phyloP scores from a whole-genome alignment of 2,113 vertebrate species.

The Seriola aureovittata region DNA sequence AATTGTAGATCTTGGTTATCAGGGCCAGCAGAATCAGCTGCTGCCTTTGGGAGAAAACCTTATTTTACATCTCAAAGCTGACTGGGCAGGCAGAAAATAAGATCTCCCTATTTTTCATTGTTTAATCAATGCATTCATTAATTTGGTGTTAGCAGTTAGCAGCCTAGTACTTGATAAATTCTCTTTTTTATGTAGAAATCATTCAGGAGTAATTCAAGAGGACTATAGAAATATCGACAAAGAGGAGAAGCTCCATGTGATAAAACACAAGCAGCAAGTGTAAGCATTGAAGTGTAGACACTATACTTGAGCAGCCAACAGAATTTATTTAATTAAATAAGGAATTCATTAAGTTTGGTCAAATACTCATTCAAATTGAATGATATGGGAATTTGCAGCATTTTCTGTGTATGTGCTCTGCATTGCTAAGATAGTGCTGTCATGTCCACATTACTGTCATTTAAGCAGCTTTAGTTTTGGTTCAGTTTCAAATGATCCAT shows the following conservation, averaged over 20 bases:
- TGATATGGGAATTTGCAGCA: neutral
- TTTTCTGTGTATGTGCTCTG: neutral
- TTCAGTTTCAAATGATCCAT: neutral
- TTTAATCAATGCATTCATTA: conserved; percentile 41
- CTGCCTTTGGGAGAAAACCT: conserved; percentile 61
- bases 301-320: neutral
- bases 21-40: conserved; percentile 75
- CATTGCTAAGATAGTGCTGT: neutral
- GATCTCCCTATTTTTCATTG: conserved; percentile 46
- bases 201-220: neutral
- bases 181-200: conserved; percentile 11
- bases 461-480: neutral
- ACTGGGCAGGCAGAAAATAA: conserved; percentile 58
- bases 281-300: neutral
- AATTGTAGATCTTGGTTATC: conserved; percentile 66
- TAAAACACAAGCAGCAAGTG: conserved; percentile 1
- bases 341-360: neutral
- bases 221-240: conserved; percentile 3
- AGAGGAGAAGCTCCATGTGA: neutral
- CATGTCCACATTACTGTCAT: neutral
- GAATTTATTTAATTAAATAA: neutral
- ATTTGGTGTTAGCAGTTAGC: conserved; percentile 29
- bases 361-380: neutral
- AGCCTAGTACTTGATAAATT: neutral
- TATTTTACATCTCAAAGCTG: conserved; percentile 77